A percentile compares a stretch with the other conserved stretches of the same genome.
Conservation (phyloP, 2,113 vertebrate species). For the Notarius lentiginosus region DNA sequence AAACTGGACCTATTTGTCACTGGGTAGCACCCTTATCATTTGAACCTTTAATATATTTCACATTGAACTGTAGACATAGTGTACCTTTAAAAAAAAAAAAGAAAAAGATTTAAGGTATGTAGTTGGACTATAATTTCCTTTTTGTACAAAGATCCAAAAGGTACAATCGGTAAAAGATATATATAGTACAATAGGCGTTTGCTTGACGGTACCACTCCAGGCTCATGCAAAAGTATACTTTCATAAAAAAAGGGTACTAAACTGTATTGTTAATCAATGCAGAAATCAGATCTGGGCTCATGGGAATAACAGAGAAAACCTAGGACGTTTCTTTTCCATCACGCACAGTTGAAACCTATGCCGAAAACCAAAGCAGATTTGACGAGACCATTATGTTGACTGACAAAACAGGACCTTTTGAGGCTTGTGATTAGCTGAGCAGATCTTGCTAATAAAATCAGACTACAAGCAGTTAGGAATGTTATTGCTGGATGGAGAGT, state of each 20-base stretch:
- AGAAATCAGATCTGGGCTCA: conserved; percentile 9
- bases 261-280: neutral
- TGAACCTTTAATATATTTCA: neutral
- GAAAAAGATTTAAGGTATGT: neutral
- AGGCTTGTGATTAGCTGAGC: conserved; percentile 10
- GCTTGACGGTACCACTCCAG: neutral
- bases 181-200: neutral
- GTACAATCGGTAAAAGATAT: neutral
- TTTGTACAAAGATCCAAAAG: neutral
- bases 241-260: no score
- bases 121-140: neutral
- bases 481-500: conserved; percentile 29
- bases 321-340: neutral
- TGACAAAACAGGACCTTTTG: conserved; percentile 19
- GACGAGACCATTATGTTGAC: conserved; percentile 15
- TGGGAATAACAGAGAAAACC: neutral
- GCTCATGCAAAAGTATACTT: neutral
- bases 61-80: neutral
- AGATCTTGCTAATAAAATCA: conserved; percentile 19
- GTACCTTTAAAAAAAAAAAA: neutral
- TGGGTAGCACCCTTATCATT: neutral
- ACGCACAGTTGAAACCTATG: neutral
- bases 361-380: neutral
- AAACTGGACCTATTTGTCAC: neutral
- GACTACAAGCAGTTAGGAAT: conserved; percentile 30